Base-by-base conservation (phyloP, 1,140 invertebrate genomes). In the Sminthurinus signatus region DNA sequence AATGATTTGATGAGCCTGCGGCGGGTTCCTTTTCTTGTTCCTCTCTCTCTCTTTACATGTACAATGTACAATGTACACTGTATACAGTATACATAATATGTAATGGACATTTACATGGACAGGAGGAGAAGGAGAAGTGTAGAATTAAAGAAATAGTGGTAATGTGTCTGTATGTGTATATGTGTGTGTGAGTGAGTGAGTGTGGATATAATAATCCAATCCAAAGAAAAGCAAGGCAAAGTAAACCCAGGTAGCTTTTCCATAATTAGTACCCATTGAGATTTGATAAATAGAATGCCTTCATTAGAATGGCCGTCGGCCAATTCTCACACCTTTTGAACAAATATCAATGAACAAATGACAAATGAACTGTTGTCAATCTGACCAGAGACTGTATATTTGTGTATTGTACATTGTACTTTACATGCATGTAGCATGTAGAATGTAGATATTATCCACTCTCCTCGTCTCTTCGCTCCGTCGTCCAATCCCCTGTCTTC, bases 311-410 rank as follows among this genome's bases (percentile, higher is more conserved):
- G 56, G 19, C 62, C 56, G 31, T 43, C 44, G 48, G 62, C 62
- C 48, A 27, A 56, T 64, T 57, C 56, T 64, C 62, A 64, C 62
- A 64, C 62, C 62, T 64, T 63, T 59, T 64, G 43, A 58, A 57
- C 62, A 64, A 59, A 64, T 50, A 59, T 54, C 51, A 50, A 59
- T n/a, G n/a, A n/a, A n/a, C n/a, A n/a, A n/a, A n/a, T 64, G 62
- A 64, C 62, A 64, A 64, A 64, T 64, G 62, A 64, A 64, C 55
- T 29, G 28, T 31, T 64, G 62, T 64, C 62, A 64, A 64, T 64
- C 62, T 60, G 32, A n/a, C 31, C 39, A 5, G 32, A n/a, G n/a
- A n/a, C n/a, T n/a, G n/a, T n/a, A n/a, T n/a, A n/a, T n/a, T n/a
- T n/a, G n/a, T n/a, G n/a, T n/a, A n/a, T n/a, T n/a, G n/a, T n/a